These are phyloP conservation scores for Sandelia bainsii DNA, from an alignment of 2,797 vertebrate genomes.

Conservation along the genomic window DNA sequence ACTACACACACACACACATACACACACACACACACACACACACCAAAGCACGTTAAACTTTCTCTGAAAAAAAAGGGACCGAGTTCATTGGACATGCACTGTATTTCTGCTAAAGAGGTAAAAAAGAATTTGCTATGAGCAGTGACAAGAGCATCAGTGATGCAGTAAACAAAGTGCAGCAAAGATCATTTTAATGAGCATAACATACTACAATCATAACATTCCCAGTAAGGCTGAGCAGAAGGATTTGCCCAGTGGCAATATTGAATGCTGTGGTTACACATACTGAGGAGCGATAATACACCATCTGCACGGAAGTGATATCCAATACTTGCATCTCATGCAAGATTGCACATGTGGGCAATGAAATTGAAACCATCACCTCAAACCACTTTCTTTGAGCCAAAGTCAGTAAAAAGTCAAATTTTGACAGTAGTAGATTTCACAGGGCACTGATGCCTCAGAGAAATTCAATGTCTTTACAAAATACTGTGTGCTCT, in stretches of 20 bases:
- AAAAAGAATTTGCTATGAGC: slow-evolving; percentile 30
- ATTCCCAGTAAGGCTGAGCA: slow-evolving; percentile 55
- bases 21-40: slow-evolving; percentile 27
- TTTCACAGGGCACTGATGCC: slow-evolving; percentile 53
- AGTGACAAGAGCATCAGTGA: slow-evolving; percentile 25
- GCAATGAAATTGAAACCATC: slow-evolving; percentile 61
- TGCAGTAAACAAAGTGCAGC: slow-evolving; percentile 44
- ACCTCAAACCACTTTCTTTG: slow-evolving; percentile 53
- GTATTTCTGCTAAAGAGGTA: slow-evolving; percentile 35
- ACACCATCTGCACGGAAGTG: slow-evolving; percentile 67
- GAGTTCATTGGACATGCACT: slow-evolving; percentile 24
- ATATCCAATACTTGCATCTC: slow-evolving; percentile 66
- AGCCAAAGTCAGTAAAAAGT: slow-evolving; percentile 74
- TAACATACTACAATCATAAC: slow-evolving; percentile 36
- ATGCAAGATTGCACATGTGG: slow-evolving; percentile 64
- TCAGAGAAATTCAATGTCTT: slow-evolving; percentile 60
- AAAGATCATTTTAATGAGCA: slow-evolving; percentile 38
- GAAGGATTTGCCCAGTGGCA: slow-evolving; percentile 47
- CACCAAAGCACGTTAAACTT: slow-evolving; percentile 27
- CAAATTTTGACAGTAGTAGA: slow-evolving; percentile 61
- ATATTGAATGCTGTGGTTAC: slow-evolving; percentile 42
- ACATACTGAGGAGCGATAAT: slow-evolving; percentile 47
- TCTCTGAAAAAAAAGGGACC: slow-evolving; percentile 21
- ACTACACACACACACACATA: slow-evolving; percentile 19
- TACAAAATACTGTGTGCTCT: slow-evolving; percentile 56